Base-by-base conservation (phyloP, 2,113 vertebrate genomes). In the Craseonycteris thonglongyai region DNA sequence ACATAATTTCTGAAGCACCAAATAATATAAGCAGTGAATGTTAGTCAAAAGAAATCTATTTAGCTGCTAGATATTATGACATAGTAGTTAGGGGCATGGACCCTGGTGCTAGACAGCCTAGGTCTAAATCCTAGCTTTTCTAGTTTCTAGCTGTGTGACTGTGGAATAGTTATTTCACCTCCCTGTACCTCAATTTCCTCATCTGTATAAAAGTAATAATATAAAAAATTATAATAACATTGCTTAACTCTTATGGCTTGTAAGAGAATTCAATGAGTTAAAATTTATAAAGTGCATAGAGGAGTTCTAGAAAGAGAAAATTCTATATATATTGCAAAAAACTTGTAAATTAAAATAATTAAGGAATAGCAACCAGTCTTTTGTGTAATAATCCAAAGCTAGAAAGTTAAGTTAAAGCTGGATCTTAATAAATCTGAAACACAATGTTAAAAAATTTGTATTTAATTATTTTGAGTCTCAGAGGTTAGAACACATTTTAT, bases 391-490 rank as follows among this genome's bases (percentile, higher is more conserved):
- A 72, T 5, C n/a, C 72, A 61, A 58, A 58, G 9, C 54, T 75
- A 90, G 47, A 88, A 94, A 59, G 19, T 47, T 80, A 49, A 58
- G 8, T 68, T 82, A 24, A 42, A 47, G 7, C 16, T 78, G 56
- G 7, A 58, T 63, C 42, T 9, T 38, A 38, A 86, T 85, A 76
- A 40, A 18, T 61, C 14, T 58, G n/a, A 38, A 68, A 76, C 49
- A 84, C 6, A 65, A 7, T 56, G 14, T 68, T 75, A 66, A 16
- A 63, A 9, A 51, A 95, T 72, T 87, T 90, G 42, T 40, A 54
- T 69, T 95, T 78, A 71, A 80, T 69, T 88, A 10, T 72, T 95
- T 74, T 82, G 28, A 7, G 49, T 85, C 22, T 82, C 40, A 65
- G n/a, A n/a, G n/a, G n/a, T 16, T 16, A 51, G 49, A 51, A 51